Evolutionary conservation across 1,140 invertebrate species (phyloP).

Genomic region (Thaumatotibia leucotreta): DNA sequence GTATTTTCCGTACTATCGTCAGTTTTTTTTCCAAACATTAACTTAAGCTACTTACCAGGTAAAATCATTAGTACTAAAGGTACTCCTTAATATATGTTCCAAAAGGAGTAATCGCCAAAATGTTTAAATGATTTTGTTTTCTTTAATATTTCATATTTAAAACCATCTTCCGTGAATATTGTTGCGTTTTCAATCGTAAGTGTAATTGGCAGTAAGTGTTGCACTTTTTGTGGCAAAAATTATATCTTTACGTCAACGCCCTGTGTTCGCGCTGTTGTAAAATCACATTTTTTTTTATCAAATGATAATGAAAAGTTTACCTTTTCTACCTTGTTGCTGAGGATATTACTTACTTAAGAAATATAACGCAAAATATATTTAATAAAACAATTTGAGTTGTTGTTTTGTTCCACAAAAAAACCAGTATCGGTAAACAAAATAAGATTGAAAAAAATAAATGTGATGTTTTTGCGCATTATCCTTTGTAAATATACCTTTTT

Average conservation of each 20-base stretch:
- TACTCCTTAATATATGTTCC: neutral
- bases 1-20: too few species aligned
- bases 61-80: too few species aligned
- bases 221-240: neutral
- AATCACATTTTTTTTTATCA: neutral
- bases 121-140: neutral
- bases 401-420: too few species aligned
- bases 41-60: too few species aligned
- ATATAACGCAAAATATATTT: too few species aligned
- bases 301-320: too few species aligned
- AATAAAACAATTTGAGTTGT: too few species aligned
- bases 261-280: neutral
- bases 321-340: too few species aligned
- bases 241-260: neutral
- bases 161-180: neutral
- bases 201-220: neutral
- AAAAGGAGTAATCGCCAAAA: neutral
- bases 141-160: neutral
- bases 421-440: neutral
- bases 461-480: neutral
- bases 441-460: neutral
- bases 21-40: too few species aligned
- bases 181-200: neutral
- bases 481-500: slow-evolving; percentile 2
- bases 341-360: too few species aligned